These are phyloP conservation scores for Myotis yumanensis DNA, from an alignment of 2,113 vertebrate species.

Conservation along the genomic window DNA sequence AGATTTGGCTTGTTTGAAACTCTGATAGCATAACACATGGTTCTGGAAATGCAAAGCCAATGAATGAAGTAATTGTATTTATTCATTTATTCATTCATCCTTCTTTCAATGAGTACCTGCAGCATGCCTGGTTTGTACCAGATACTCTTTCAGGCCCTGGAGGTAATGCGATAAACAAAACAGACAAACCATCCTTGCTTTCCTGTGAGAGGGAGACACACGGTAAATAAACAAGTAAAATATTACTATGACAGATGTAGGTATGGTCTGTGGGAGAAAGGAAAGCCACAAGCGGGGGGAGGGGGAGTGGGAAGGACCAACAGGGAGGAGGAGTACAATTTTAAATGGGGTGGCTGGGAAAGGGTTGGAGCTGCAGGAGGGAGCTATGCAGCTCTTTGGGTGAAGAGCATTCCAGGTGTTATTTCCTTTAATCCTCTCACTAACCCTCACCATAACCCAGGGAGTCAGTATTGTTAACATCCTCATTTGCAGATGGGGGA, in stretches of 20 bases:
- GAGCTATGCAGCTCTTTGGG: neutral
- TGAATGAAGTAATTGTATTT: neutral
- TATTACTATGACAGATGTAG: neutral
- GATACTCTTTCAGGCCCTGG: neutral
- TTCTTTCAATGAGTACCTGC: neutral
- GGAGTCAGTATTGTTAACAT: neutral
- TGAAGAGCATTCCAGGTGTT: neutral
- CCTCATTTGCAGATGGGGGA: neutral
- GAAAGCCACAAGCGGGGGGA: neutral
- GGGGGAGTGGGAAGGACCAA: neutral
- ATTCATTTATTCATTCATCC: neutral
- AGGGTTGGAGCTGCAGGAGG: neutral
- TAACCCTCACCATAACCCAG: neutral
- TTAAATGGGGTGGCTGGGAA: neutral
- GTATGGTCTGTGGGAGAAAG: neutral
- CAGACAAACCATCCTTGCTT: neutral
- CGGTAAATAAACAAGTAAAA: neutral
- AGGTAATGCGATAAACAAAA: neutral
- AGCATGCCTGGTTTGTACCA: neutral
- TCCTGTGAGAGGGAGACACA: neutral
- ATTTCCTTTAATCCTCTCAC: neutral
- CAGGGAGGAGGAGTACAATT: accelerated
- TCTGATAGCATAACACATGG: neutral
- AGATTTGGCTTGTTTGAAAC: neutral
- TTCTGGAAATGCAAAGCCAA: slow-evolving; percentile 11